Base-by-base conservation (phyloP, 30 jellyfish, hydroid and myxozoan species). In the Cassiopea xamachana region DNA sequence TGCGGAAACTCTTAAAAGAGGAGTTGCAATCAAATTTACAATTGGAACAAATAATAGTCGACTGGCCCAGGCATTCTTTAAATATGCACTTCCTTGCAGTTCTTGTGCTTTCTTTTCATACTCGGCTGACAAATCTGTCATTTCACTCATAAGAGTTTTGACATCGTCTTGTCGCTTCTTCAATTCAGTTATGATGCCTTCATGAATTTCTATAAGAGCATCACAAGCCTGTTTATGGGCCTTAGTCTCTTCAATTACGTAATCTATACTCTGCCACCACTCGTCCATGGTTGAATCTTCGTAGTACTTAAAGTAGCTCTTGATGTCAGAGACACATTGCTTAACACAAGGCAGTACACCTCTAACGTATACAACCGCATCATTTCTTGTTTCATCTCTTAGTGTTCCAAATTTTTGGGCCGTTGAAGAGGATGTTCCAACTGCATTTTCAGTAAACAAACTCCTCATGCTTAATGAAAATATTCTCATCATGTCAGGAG, bases 291-390 rank as follows among this genome's bases (percentile, higher is more conserved):
- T 47, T 1, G 49, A 51, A 45, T 19, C 88, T 27, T 12, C 50
- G 88, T 79, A 79, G 50, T 79, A 79, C 81, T 79, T 80, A 8
- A 79, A 79, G 58, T 79, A 79, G n/a, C 49, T 80, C 9, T 55
- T 48, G 7, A 79, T 18, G 8, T 51, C 64, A 2, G 64, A 51
- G 64, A 51, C 77, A 46, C 75, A 70, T 17, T 55, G 72, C 45
- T 83, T 84, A 27, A 72, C 76, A 15, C 46, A 43, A 15, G 92
- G 92, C 71, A 84, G 71, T n/a, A 84, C 69, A 44, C 85, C 75
- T 50, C 6, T 72, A 9, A 84, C 75, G 60, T 84, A 84, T 1
- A 60, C 92, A 17, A 68, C 76, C 27, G 92, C 92, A 51, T 51
- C 8, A 51, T 51, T 51, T 51, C 64, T 4, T 51, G 64, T 51